Conservation (phyloP, 2,113 vertebrate species). For the Thamnaconus septentrionalis region DNA sequence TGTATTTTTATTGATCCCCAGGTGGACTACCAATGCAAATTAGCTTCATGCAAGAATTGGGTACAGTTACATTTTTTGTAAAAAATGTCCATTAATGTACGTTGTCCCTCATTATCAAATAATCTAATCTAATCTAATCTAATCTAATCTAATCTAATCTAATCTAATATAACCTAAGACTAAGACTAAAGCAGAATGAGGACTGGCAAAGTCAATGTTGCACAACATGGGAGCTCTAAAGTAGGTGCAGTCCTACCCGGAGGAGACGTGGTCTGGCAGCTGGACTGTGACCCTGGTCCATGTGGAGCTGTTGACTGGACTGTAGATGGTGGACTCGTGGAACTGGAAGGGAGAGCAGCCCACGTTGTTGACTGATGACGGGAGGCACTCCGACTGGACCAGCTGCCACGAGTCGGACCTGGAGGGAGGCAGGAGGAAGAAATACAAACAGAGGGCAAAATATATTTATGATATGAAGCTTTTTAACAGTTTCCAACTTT, state of each 20-base stretch:
- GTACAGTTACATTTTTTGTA: no score
- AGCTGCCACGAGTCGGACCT: constrained; percentile 96
- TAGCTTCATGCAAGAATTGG: no score
- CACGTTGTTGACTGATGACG: constrained; percentile 92
- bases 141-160: no score
- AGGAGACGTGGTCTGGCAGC: constrained; percentile 94
- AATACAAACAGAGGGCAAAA: not conserved
- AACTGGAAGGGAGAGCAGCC: constrained; percentile 98
- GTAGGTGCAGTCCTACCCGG: constrained; percentile 75
- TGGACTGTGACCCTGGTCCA: constrained; percentile 96
- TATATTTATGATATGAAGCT: no score
- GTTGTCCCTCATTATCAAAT: no score
- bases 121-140: no score
- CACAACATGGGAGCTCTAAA: not conserved
- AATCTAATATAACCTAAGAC: no score
- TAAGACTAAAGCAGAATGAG: not conserved
- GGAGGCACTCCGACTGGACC: constrained; percentile 94
- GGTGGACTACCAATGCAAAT: no score
- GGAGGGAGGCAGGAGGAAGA: constrained; percentile 17
- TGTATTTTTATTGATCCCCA: no score
- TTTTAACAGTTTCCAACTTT: no score
- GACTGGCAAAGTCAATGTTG: not conserved
- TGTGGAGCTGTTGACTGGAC: constrained; percentile 90
- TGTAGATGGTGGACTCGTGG: constrained; percentile 96
- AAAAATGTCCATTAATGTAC: no score